These are phyloP conservation scores for Drosophila trichaetosa DNA, from an alignment of 2,888 invertebrate genomes.

Conservation along the genomic window DNA sequence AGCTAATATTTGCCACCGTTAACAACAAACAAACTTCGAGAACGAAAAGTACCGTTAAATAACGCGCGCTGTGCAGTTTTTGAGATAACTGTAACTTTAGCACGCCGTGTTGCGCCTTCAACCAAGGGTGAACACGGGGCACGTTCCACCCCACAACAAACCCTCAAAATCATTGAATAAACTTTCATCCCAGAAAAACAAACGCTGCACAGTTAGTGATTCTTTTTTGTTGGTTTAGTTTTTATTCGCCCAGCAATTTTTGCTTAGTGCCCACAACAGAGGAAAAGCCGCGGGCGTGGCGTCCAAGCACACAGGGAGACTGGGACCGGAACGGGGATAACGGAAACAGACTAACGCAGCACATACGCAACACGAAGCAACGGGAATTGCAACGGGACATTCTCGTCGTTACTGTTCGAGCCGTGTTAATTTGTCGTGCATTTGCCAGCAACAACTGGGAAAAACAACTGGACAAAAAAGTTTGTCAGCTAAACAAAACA, in stretches of 20 bases:
- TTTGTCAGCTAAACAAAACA: slow-evolving; percentile 5
- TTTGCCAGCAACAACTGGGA: slow-evolving; percentile 40
- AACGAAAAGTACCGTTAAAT: slow-evolving; percentile 5
- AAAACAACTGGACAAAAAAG: slow-evolving; percentile 39
- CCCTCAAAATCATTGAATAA: slow-evolving; percentile 26
- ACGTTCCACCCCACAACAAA: slow-evolving; percentile 28
- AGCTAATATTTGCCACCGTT: background rate
- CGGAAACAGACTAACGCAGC: slow-evolving; percentile 9
- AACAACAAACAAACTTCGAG: slow-evolving; percentile 6
- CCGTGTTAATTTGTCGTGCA: slow-evolving; percentile 75
- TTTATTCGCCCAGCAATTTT: slow-evolving; percentile 56
- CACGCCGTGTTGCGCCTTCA: slow-evolving; percentile 59
- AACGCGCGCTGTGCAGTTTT: slow-evolving; percentile 19
- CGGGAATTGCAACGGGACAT: slow-evolving; percentile 46
- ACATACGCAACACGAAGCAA: slow-evolving; percentile 7
- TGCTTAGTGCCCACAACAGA: slow-evolving; percentile 37
- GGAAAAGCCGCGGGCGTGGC: slow-evolving; percentile 57
- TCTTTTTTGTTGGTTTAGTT: slow-evolving; percentile 53
- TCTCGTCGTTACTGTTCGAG: slow-evolving; percentile 21
- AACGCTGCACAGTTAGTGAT: slow-evolving; percentile 54
- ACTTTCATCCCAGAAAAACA: slow-evolving; percentile 48
- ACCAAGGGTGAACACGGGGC: slow-evolving; percentile 36
- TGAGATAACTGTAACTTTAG: slow-evolving; percentile 40
- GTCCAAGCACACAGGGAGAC: slow-evolving; percentile 27
- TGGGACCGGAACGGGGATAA: background rate